These are phyloP conservation scores for Ciconia maguari DNA, from an alignment of 2,113 vertebrate species.

Conservation along the genomic window DNA sequence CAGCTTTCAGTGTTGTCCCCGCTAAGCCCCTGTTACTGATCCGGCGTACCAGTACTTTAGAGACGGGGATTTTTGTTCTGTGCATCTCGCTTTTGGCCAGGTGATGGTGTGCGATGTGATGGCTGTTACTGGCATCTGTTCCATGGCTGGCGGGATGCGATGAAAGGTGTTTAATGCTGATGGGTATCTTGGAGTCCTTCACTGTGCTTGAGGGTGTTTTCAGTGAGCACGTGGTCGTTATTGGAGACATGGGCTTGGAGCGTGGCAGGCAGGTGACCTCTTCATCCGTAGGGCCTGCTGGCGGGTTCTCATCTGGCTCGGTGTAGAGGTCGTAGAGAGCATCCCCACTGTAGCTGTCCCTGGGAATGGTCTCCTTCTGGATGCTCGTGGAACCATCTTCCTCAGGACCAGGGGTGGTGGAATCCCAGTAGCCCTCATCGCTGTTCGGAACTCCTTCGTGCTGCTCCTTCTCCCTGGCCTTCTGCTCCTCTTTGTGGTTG, in stretches of 20 bases:
- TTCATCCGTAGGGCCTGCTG: constrained; percentile 56
- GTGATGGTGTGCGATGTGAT: constrained; percentile 75
- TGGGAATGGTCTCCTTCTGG: constrained; percentile 77
- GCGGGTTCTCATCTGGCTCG: constrained; percentile 75
- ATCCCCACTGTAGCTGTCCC: constrained; percentile 81
- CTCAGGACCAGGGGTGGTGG: constrained; percentile 85
- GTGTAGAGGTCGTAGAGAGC: constrained; percentile 84
- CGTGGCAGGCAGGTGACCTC: constrained; percentile 76
- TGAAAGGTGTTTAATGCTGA: constrained; percentile 86
- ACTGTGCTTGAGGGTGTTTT: constrained; percentile 73
- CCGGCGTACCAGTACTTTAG: constrained; percentile 90
- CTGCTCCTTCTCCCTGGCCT: constrained; percentile 78
- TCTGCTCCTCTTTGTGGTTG: constrained; percentile 77
- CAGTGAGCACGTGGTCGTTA: constrained; percentile 72
- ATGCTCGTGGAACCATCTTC: constrained; percentile 72
- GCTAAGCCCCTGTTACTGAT: constrained; percentile 81
- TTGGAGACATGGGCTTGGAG: constrained; percentile 81
- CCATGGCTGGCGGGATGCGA: constrained; percentile 85
- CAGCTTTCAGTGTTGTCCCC: constrained; percentile 72
- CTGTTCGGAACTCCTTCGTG: constrained; percentile 81
- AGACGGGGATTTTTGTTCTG: constrained; percentile 95
- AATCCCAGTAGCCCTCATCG: constrained; percentile 96
- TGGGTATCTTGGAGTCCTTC: constrained; percentile 93
- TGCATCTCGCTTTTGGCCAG: constrained; percentile 83
- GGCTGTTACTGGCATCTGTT: constrained; percentile 73